These are phyloP conservation scores for Schizopygopsis pylzovi DNA, from an alignment of 2,797 vertebrate species.

Conservation along the genomic window DNA sequence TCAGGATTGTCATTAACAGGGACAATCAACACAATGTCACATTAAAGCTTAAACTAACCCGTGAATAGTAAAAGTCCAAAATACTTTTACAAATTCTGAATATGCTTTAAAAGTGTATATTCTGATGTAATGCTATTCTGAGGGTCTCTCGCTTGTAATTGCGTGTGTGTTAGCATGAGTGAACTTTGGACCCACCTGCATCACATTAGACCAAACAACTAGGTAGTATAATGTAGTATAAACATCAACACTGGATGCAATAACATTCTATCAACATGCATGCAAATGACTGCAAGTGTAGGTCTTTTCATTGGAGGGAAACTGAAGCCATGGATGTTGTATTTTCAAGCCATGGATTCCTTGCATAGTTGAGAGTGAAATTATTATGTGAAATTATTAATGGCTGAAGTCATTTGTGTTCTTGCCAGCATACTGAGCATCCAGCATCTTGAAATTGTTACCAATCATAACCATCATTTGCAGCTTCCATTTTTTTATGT, in stretches of 20 bases:
- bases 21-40: neutral
- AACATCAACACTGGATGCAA: conserved; percentile 37
- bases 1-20: neutral
- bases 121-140: neutral
- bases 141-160: neutral
- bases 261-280: neutral
- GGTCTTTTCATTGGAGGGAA: conserved; percentile 19
- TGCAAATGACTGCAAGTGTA: neutral
- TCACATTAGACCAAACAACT: conserved; percentile 69
- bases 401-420: conserved; percentile 38
- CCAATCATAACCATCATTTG: conserved; percentile 36
- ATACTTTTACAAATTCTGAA: neutral
- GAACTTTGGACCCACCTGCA: conserved; percentile 57
- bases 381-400: conserved; percentile 54
- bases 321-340: conserved; percentile 9
- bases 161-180: neutral
- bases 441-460: conserved; percentile 2
- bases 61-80: neutral
- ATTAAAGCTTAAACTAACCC: neutral
- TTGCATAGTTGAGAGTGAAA: conserved; percentile 47
- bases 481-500: conserved; percentile 64
- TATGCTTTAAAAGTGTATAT: neutral
- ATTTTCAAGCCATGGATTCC: conserved; percentile 50
- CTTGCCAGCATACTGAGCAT: neutral
- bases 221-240: conserved; percentile 62